A percentile compares a stretch with the other conserved stretches of the same genome.
These are phyloP conservation scores for Pseudococcus viburni DNA, from an alignment of 2,888 invertebrate species.

Conservation along the genomic window DNA sequence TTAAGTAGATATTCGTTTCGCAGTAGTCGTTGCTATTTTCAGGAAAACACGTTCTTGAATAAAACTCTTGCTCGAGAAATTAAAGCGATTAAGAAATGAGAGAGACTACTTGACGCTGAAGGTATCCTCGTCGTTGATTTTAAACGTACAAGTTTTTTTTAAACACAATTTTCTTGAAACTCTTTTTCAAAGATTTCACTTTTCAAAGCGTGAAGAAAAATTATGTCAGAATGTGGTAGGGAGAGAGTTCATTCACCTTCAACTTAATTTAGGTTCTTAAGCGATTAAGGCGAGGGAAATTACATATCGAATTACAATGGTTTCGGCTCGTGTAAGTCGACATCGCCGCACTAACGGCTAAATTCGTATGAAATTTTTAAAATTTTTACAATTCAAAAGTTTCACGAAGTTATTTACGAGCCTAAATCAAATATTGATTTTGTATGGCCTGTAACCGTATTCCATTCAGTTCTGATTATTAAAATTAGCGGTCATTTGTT, in stretches of 20 bases:
- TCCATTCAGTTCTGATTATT: too few species aligned
- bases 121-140: neutral
- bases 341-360: too few species aligned
- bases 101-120: neutral
- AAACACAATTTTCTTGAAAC: neutral
- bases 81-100: constrained; percentile 38
- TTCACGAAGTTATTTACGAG: too few species aligned
- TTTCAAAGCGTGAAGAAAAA: neutral
- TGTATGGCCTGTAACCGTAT: too few species aligned
- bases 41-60: neutral
- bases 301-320: neutral
- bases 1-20: neutral
- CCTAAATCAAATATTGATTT: too few species aligned
- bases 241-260: neutral
- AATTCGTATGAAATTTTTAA: too few species aligned
- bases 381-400: too few species aligned
- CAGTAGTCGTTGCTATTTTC: neutral
- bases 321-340: neutral
- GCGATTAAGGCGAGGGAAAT: neutral
- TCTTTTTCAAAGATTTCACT: neutral
- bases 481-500: too few species aligned
- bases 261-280: neutral
- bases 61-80: neutral
- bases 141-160: neutral
- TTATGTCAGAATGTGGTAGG: neutral